Percentiles rank a stretch among this genome's conserved stretches.
These are phyloP conservation scores for Garrulus glandarius DNA, from an alignment of 2,797 vertebrate genomes.

Conservation along the genomic window DNA sequence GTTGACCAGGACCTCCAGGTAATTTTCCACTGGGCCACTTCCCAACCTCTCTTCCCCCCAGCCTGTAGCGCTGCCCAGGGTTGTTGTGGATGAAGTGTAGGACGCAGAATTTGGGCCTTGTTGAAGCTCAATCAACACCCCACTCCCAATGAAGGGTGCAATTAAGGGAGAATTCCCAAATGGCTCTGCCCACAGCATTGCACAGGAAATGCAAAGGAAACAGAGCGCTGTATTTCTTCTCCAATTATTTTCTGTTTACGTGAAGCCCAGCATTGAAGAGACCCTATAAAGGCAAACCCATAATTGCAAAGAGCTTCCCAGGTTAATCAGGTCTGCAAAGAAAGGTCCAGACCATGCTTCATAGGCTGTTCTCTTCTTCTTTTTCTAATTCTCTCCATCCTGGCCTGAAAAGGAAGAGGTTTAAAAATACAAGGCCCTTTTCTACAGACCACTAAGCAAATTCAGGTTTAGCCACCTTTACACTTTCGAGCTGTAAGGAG, in stretches of 20 bases:
- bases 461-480: neutral
- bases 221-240: neutral
- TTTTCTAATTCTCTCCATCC: neutral
- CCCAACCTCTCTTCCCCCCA: neutral
- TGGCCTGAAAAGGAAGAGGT: neutral
- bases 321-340: neutral
- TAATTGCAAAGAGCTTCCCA: neutral
- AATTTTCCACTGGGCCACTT: neutral
- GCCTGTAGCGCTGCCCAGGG: neutral
- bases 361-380: neutral
- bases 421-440: neutral
- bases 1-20: neutral
- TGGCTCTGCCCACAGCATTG: neutral
- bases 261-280: neutral
- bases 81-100: neutral
- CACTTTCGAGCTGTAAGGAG: neutral
- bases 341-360: neutral
- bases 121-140: neutral
- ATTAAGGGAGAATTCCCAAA: neutral
- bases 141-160: neutral
- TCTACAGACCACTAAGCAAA: neutral
- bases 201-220: constrained; percentile 32
- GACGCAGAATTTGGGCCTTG: neutral
- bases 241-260: constrained; percentile 40
- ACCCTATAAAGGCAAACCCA: neutral